Conservation (phyloP, 2,888 invertebrate species). For the Acronicta alni region DNA sequence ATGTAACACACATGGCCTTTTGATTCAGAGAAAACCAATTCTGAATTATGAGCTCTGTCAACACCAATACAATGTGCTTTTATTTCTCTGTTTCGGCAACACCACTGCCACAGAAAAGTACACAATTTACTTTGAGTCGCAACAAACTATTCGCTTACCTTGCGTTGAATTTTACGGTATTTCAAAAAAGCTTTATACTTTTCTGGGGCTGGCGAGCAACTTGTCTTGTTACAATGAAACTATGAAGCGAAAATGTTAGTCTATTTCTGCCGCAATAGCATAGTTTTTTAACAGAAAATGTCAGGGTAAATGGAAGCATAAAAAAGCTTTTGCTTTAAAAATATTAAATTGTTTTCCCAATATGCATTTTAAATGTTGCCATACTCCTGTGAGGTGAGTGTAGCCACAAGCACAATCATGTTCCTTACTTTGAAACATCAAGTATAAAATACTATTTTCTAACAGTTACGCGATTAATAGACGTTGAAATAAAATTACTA, state of each 20-base stretch:
- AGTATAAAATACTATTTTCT: no score
- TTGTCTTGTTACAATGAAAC: slow-evolving; percentile 64
- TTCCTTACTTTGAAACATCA: no score
- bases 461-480: no score
- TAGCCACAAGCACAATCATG: no score
- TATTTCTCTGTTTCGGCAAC: slow-evolving; percentile 19
- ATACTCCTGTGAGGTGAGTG: no score
- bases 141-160: slow-evolving; percentile 54
- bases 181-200: slow-evolving; percentile 53
- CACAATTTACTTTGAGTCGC: slow-evolving; percentile 59
- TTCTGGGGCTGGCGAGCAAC: slow-evolving; percentile 50
- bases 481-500: no score
- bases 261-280: slow-evolving; percentile 47
- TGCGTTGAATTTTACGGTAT: slow-evolving; percentile 57
- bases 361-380: not conserved
- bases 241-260: slow-evolving; percentile 59
- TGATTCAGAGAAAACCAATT: no score
- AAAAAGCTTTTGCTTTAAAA: slow-evolving; percentile 16
- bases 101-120: slow-evolving; percentile 48
- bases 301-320: slow-evolving; percentile 34
- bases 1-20: no score
- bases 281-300: slow-evolving; percentile 26
- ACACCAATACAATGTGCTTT: slow-evolving; percentile 2
- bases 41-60: no score
- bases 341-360: slow-evolving; percentile 14